These are phyloP conservation scores for Andrena cerasifolii DNA, from an alignment of 1,140 invertebrate species.

Conservation along the genomic window DNA sequence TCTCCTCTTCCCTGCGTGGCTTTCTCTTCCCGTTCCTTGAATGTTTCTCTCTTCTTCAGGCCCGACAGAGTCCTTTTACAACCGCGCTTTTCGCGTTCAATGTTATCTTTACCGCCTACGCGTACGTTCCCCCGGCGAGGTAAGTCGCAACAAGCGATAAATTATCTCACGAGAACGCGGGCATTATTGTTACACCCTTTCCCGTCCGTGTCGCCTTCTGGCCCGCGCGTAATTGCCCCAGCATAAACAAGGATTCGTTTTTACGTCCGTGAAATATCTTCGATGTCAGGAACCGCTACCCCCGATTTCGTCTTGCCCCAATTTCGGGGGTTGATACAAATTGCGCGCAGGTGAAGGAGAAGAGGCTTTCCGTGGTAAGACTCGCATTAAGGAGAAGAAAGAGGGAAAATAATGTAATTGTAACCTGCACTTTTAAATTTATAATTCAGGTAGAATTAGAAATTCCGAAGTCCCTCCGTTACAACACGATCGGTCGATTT, in stretches of 20 bases:
- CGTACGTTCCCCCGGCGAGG: not conserved
- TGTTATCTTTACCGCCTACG: conserved; percentile 36
- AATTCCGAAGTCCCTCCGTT: too few relatives aligned
- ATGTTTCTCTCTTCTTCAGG: not conserved
- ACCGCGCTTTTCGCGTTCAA: conserved; percentile 20
- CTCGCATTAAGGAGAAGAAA: too few relatives aligned
- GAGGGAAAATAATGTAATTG: too few relatives aligned
- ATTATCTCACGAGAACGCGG: conserved; percentile 38
- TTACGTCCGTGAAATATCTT: conserved; percentile 11
- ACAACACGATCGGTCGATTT: too few relatives aligned
- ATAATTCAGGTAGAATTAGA: too few relatives aligned
- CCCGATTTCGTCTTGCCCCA: not conserved
- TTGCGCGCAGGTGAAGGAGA: too few relatives aligned
- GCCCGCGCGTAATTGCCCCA: conserved; percentile 16
- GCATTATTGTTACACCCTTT: conserved; percentile 24
- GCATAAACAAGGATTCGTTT: conserved; percentile 15
- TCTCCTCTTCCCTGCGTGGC: not conserved
- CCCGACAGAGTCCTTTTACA: conserved; percentile 7
- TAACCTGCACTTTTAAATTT: too few relatives aligned
- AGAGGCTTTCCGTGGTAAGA: too few relatives aligned
- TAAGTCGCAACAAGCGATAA: conserved; percentile 15
- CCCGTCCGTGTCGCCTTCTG: not conserved
- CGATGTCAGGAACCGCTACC: not conserved
- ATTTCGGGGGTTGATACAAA: conserved; percentile 17
- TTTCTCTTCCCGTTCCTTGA: not conserved